Conservation (phyloP, 2,797 vertebrate species). For the Brachyalestes nurse region DNA sequence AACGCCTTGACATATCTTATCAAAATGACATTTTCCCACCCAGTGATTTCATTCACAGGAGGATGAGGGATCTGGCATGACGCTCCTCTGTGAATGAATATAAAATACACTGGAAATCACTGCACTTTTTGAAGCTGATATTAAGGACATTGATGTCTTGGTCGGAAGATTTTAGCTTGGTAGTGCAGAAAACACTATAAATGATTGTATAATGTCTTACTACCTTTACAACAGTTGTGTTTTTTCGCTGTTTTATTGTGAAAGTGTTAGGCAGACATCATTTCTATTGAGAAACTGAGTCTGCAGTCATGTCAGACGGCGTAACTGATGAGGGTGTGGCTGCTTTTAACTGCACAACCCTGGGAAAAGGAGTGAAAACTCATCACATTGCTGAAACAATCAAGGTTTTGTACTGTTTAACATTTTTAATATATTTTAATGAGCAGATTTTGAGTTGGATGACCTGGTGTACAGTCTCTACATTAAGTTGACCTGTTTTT, state of each 20-base stretch:
- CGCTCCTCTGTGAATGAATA: slow-evolving; percentile 15
- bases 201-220: background rate
- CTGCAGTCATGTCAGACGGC: background rate
- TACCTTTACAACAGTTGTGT: background rate
- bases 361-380: background rate
- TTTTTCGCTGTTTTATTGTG: background rate
- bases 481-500: too few species aligned
- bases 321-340: background rate
- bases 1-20: background rate
- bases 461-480: background rate
- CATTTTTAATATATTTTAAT: background rate
- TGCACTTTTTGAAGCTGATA: background rate
- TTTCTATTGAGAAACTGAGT: background rate
- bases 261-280: background rate
- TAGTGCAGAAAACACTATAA: background rate
- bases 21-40: background rate
- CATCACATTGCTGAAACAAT: background rate
- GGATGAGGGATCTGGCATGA: background rate
- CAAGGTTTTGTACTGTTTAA: background rate
- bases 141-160: background rate
- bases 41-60: slow-evolving; percentile 8
- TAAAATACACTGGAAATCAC: background rate
- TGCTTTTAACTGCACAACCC: background rate
- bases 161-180: background rate
- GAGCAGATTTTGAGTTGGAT: background rate